Conservation (phyloP, 2,797 vertebrate genomes). For the Pygocentrus nattereri region DNA sequence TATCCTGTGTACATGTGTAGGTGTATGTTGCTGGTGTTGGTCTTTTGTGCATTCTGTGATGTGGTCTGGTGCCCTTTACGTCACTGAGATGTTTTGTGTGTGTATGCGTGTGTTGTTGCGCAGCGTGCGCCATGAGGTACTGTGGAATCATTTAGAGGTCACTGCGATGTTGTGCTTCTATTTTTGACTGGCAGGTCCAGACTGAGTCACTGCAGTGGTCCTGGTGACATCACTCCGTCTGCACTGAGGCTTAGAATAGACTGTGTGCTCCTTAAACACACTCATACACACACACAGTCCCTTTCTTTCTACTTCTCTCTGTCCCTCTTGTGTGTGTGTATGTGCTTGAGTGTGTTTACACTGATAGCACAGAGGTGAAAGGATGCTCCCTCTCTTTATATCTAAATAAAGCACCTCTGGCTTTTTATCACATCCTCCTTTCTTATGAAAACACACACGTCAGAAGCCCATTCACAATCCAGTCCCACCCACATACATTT, state of each 20-base stretch:
- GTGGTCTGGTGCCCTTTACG: conserved; percentile 12
- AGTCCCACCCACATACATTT: neutral
- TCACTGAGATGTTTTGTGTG: conserved; percentile 37
- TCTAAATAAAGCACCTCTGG: conserved; percentile 27
- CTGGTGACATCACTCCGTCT: conserved; percentile 60
- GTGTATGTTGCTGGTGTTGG: conserved; percentile 10
- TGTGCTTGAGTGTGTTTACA: conserved; percentile 16
- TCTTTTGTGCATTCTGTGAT: conserved; percentile 17
- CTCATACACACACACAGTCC: conserved; percentile 8
- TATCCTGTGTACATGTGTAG: conserved; percentile 8
- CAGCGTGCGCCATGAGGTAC: conserved; percentile 17
- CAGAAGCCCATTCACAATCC: neutral
- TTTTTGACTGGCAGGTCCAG: conserved; percentile 54
- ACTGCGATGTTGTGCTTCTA: conserved; percentile 54
- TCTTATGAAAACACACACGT: no score
- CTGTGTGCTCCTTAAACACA: conserved; percentile 32
- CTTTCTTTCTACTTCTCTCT: conserved; percentile 24
- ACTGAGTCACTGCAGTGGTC: conserved; percentile 63
- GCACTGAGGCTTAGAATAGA: conserved; percentile 51
- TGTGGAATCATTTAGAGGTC: conserved; percentile 55
- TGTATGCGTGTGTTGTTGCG: conserved; percentile 21
- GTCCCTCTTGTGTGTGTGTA: neutral
- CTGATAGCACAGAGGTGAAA: conserved; percentile 10
- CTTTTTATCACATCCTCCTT: neutral
- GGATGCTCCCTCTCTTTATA: conserved; percentile 14